Base-by-base conservation (phyloP, 1,140 invertebrate species). In the Nasonia giraulti region DNA sequence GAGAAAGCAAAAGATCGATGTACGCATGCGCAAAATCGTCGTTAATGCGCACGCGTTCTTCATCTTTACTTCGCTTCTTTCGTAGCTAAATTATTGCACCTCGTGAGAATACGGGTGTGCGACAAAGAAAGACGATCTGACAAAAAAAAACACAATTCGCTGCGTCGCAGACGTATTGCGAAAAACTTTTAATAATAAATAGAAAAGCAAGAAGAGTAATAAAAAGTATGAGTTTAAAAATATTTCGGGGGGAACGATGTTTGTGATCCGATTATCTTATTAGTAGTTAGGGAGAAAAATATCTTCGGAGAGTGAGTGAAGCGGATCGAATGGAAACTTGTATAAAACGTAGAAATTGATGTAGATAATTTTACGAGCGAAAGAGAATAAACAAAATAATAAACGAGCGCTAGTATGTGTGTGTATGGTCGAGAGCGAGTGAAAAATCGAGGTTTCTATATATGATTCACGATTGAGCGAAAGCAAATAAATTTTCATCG, bases 311-410 rank as follows among this genome's bases (percentile, higher is more conserved):
- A 80, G 37, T 75, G 71, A 31, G 17, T 37, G 68, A 75, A n/a
- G 55, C 6, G 50, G 77, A 37, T 78, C 80, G 71, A 87, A 86
- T 71, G 68, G 14, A 37, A 37, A 71, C 85, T 87, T 91, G 90
- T 91, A 91, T 90, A 91, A 91, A 91, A 85, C 87, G 88, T 91
- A 91, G 89, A 88, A 86, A 90, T 92, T 89, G 88, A 89, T 91
- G 90, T 92, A 92, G 90, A 91, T 91, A 91, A 91, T 89, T 90
- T 74, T 82, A 81, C 33, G 50, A 62, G 17, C 23, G 68, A 73
- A 86, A 83, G 79, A 83, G 23, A 73, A 62, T 44, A 20, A 44
- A 20, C n/a, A 33, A 40, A 55, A 14, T 33, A 73, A 80, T 47
- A 50, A 73, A 73, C 23, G 27, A 44, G 68, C 23, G 27, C 20